Conservation (phyloP, 2,113 vertebrate genomes). For the Anseranas semipalmata region DNA sequence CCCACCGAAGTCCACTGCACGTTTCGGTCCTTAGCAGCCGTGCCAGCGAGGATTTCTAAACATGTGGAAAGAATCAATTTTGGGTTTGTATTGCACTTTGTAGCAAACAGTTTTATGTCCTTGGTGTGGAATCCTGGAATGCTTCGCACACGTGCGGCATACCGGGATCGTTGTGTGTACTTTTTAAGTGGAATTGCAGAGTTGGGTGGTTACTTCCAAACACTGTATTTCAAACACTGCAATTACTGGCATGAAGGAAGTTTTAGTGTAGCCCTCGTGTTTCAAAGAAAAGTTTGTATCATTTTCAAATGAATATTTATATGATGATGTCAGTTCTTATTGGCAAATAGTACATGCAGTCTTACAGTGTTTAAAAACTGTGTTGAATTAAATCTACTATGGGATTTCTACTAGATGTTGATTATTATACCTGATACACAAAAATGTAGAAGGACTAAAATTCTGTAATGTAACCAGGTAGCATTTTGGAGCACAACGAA, state of each 20-base stretch:
- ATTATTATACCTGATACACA: background rate
- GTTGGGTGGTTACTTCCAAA: background rate
- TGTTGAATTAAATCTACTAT: background rate
- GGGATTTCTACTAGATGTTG: background rate
- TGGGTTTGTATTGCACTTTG: slow-evolving; percentile 78
- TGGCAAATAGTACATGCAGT: background rate
- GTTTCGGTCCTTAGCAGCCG: slow-evolving; percentile 84
- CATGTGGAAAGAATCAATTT: slow-evolving; percentile 90
- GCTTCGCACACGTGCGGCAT: accelerated
- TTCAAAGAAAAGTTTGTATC: background rate
- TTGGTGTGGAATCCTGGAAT: background rate
- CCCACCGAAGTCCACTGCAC: slow-evolving; percentile 92
- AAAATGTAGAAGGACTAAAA: background rate
- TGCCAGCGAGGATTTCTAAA: slow-evolving; percentile 79
- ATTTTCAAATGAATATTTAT: background rate
- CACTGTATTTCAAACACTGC: accelerated
- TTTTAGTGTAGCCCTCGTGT: background rate
- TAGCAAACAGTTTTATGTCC: background rate
- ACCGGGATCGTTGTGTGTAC: background rate
- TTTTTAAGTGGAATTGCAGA: background rate
- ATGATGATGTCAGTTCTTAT: background rate
- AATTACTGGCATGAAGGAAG: background rate
- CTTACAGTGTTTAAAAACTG: background rate
- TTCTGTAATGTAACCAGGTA: background rate
- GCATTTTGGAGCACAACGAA: background rate